Evolutionary conservation across 1,140 invertebrate species (phyloP).

Genomic region (Aricia agestis): DNA sequence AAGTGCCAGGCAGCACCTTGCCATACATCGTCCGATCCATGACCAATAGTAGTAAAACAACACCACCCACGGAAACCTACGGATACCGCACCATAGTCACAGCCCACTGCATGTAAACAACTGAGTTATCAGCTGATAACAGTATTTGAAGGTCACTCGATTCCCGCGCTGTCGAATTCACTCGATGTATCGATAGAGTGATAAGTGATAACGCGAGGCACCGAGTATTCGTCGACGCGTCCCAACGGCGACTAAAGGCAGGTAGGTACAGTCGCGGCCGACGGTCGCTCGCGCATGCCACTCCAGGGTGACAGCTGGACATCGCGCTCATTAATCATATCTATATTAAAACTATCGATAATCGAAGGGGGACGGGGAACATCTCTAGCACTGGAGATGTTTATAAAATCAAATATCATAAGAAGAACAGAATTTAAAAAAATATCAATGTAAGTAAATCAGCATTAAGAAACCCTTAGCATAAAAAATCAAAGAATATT

Average conservation of each 20-base stretch:
- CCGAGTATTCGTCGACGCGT: constrained; percentile 64
- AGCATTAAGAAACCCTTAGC: too few species aligned
- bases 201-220: constrained; percentile 59
- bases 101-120: constrained; percentile 53
- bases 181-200: constrained; percentile 52
- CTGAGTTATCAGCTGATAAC: constrained; percentile 23
- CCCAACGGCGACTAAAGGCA: constrained; percentile 62
- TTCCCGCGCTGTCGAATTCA: background rate
- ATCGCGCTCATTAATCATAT: constrained; percentile 23
- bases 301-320: constrained; percentile 35
- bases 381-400: too few species aligned
- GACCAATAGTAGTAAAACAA: constrained; percentile 55
- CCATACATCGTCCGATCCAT: constrained; percentile 93
- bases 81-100: constrained; percentile 64
- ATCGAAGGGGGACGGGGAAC: too few species aligned
- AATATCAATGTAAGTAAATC: too few species aligned
- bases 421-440: too few species aligned
- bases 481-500: too few species aligned
- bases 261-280: constrained; percentile 39
- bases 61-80: constrained; percentile 60
- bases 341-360: background rate
- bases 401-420: too few species aligned
- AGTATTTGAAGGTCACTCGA: background rate
- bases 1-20: constrained; percentile 85
- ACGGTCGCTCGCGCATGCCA: constrained; percentile 47